Evolutionary conservation across 2,797 vertebrate species (phyloP).

Genomic region (Notolepis coatsorum): DNA sequence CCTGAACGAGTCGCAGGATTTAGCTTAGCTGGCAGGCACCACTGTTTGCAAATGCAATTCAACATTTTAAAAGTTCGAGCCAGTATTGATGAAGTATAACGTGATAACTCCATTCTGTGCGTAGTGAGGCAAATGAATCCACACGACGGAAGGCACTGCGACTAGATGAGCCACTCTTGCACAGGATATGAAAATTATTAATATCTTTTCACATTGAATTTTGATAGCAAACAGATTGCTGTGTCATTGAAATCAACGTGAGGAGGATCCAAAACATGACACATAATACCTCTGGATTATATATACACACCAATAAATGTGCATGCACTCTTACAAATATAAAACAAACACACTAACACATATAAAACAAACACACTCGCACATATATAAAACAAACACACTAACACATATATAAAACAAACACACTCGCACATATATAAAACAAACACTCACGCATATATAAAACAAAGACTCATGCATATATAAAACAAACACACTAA

Average conservation of each 20-base stretch:
- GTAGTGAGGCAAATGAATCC: constrained; percentile 12
- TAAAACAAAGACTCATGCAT: constrained; percentile 7
- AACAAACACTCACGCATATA: constrained; percentile 38
- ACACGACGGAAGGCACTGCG: constrained; percentile 6
- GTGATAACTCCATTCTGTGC: constrained; percentile 29
- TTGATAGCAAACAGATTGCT: not conserved
- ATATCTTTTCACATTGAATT: not conserved
- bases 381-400: not conserved
- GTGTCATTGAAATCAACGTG: not conserved
- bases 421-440: constrained; percentile 5
- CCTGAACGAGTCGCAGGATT: constrained; percentile 32
- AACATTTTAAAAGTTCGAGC: constrained; percentile 52
- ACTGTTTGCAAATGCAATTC: constrained; percentile 61
- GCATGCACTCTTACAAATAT: no score
- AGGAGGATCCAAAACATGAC: not conserved
- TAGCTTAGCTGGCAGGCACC: constrained; percentile 51
- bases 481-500: constrained; percentile 15
- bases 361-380: constrained; percentile 26
- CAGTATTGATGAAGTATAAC: constrained; percentile 45
- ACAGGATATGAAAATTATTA: not conserved
- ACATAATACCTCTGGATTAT: not conserved
- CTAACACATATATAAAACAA: no score
- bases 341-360: constrained; percentile 26
- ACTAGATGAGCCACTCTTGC: not conserved
- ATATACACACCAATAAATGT: constrained; percentile 4